These are phyloP conservation scores for Lomographa bimaculata DNA, from an alignment of 2,888 invertebrate genomes.

Conservation along the genomic window DNA sequence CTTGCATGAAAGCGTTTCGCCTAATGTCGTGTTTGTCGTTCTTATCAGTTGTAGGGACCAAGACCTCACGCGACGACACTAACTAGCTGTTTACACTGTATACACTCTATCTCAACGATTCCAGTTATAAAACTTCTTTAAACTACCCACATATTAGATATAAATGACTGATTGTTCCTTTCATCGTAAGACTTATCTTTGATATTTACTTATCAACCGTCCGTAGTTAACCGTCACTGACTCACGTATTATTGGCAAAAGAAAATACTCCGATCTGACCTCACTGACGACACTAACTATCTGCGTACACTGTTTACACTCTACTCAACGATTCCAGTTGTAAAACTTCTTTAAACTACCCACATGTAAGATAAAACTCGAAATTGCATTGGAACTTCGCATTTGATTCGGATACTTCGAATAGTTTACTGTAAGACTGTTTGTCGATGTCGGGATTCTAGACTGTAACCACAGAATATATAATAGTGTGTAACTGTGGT, in stretches of 20 bases:
- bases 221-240: too few relatives aligned
- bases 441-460: too few relatives aligned
- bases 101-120: slow-evolving; percentile 22
- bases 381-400: slow-evolving; percentile 33
- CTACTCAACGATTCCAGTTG: slow-evolving; percentile 23
- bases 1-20: slow-evolving; percentile 42
- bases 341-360: slow-evolving; percentile 21
- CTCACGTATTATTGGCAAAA: too few relatives aligned
- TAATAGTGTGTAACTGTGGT: too few relatives aligned
- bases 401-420: slow-evolving; percentile 26
- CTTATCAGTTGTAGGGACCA: slow-evolving; percentile 41
- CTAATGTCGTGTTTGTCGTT: slow-evolving; percentile 42
- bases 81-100: slow-evolving; percentile 31
- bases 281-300: too few relatives aligned
- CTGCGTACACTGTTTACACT: too few relatives aligned
- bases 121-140: slow-evolving; percentile 23
- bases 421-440: slow-evolving; percentile 19
- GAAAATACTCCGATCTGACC: too few relatives aligned
- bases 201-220: too few relatives aligned
- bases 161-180: too few relatives aligned
- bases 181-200: too few relatives aligned
- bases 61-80: slow-evolving; percentile 25
- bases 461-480: slow-evolving; percentile 2
- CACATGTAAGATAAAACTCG: slow-evolving; percentile 30
- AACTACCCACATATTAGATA: slow-evolving; percentile 25